These are phyloP conservation scores for Spheniscus humboldti DNA, from an alignment of 2,797 vertebrate genomes.

Conservation along the genomic window DNA sequence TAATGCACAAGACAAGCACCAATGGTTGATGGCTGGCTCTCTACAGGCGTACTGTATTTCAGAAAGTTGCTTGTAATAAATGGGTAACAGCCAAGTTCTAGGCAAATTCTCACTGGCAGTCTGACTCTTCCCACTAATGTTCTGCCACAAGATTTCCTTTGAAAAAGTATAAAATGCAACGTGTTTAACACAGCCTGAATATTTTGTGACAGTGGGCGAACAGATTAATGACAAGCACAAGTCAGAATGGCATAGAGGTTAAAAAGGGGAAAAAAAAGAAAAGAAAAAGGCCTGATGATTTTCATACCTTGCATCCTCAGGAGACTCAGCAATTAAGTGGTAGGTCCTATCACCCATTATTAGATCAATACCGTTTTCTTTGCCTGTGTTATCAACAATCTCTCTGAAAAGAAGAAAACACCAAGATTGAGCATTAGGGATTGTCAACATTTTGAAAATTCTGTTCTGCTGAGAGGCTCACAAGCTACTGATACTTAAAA, in stretches of 20 bases:
- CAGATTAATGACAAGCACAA: background rate
- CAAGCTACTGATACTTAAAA: background rate
- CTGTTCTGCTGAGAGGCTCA: background rate
- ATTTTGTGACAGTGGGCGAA: background rate
- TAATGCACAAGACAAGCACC: background rate
- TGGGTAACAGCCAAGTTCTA: background rate
- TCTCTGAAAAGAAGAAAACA: slow-evolving; percentile 75
- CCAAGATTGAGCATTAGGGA: background rate
- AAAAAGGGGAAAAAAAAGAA: background rate
- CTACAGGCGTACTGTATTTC: background rate
- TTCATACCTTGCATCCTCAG: slow-evolving; percentile 91
- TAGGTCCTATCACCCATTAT: slow-evolving; percentile 88
- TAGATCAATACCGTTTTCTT: slow-evolving; percentile 93
- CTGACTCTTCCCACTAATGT: background rate
- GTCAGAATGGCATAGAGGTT: background rate
- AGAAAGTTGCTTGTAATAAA: background rate
- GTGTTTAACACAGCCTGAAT: background rate
- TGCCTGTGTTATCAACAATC: slow-evolving; percentile 90
- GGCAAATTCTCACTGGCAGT: background rate
- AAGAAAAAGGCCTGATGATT: background rate
- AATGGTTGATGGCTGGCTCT: background rate
- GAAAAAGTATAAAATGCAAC: background rate
- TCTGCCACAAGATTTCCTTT: background rate
- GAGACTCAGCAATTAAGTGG: slow-evolving; percentile 91
- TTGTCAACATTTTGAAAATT: background rate